Evolutionary conservation across 2,888 invertebrate species (phyloP).

Genomic region (Melieria crassipennis): DNA sequence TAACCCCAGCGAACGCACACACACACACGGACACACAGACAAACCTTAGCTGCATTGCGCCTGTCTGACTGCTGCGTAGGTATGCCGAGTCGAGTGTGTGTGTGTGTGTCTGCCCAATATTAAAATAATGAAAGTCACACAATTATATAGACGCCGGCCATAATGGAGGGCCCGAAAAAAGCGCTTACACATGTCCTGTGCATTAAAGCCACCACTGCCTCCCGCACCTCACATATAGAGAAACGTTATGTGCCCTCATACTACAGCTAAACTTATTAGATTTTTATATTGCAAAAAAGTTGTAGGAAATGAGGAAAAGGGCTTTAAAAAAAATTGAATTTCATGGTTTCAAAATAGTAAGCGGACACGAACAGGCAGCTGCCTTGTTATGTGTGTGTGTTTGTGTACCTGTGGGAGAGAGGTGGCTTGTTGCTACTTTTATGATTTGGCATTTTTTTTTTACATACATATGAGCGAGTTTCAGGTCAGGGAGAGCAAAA

Average conservation of each 20-base stretch:
- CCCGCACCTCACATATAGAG: not conserved
- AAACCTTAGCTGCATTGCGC: not conserved
- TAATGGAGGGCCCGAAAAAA: constrained; percentile 15
- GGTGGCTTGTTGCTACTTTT: too few relatives aligned
- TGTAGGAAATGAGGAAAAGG: constrained; percentile 1
- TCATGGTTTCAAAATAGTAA: not conserved
- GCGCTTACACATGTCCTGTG: constrained; percentile 21
- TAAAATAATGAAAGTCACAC: constrained; percentile 47
- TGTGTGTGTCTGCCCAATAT: constrained; percentile 27
- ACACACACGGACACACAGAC: too few relatives aligned
- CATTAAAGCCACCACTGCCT: not conserved
- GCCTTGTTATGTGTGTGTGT: too few relatives aligned
- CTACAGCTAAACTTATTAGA: constrained; percentile 27
- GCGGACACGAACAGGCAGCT: not conserved
- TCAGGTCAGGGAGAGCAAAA: too few relatives aligned
- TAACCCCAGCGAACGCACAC: not conserved
- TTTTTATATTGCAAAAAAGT: constrained; percentile 24
- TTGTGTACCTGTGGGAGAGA: too few relatives aligned
- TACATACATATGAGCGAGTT: too few relatives aligned
- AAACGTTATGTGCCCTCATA: too few relatives aligned
- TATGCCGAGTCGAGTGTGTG: not conserved
- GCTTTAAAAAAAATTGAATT: constrained; percentile 4
- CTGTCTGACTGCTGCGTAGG: not conserved
- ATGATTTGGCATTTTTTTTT: too few relatives aligned
- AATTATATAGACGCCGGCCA: constrained; percentile 45